These are phyloP conservation scores for Smithornis capensis DNA, from an alignment of 2,113 vertebrate species.

Conservation along the genomic window DNA sequence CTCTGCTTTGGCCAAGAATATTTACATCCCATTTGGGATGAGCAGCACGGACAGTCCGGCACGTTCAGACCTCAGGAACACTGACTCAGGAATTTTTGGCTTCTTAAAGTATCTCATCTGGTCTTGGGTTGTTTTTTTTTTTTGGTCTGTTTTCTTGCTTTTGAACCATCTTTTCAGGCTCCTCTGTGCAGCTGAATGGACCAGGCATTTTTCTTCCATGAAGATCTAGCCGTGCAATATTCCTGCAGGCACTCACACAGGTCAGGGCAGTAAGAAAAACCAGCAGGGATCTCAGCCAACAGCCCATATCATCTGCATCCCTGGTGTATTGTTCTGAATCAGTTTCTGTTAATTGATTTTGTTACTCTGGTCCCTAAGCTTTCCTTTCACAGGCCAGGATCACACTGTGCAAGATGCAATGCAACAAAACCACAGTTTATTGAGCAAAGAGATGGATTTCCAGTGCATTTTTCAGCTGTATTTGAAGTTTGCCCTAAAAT, in stretches of 20 bases:
- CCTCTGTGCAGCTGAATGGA: neutral
- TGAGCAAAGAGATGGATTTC: neutral
- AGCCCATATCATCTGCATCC: neutral
- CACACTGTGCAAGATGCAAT: neutral
- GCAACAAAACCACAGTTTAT: neutral
- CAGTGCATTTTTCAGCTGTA: neutral
- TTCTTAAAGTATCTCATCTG: neutral
- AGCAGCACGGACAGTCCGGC: neutral
- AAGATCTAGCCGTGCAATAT: neutral
- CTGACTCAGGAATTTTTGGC: neutral
- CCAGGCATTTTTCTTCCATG: neutral
- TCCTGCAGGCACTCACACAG: neutral
- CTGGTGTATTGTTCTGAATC: neutral
- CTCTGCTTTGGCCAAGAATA: neutral
- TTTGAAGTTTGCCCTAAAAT: neutral
- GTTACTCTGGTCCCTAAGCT: neutral
- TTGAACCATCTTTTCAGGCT: neutral
- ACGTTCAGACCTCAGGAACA: neutral
- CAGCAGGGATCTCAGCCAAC: neutral
- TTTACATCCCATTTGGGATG: neutral
- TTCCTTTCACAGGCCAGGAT: accelerated
- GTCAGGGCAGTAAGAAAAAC: neutral
- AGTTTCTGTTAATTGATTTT: neutral
- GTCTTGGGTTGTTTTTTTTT: neutral
- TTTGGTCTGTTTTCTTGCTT: neutral